Percentiles rank a stretch among this genome's conserved stretches.
phyloP scores from a whole-genome alignment of 2,888 invertebrate species.

The Cheilosia scutellata region DNA sequence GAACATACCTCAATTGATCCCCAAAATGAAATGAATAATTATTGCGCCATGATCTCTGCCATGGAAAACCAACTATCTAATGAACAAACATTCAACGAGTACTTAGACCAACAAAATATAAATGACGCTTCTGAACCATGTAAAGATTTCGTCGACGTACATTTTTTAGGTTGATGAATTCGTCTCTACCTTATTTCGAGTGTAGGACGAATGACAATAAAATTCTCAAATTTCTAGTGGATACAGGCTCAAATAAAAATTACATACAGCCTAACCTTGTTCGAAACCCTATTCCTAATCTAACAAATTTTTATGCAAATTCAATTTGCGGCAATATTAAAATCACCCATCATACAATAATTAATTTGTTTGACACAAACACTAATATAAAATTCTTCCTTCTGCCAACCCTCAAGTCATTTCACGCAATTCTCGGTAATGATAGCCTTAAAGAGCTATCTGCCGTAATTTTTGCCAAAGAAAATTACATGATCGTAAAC shows the following conservation, averaged over 20 bases:
- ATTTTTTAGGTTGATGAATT: not conserved
- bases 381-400: conserved; percentile 32
- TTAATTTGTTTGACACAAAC: conserved; percentile 36
- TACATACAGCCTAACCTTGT: not conserved
- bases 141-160: not conserved
- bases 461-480: conserved; percentile 37
- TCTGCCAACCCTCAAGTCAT: conserved; percentile 39
- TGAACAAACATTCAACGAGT: no score
- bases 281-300: conserved; percentile 2
- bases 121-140: no score
- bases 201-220: not conserved
- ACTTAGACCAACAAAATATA: no score
- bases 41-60: no score
- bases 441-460: conserved; percentile 46
- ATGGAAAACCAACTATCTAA: no score
- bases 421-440: conserved; percentile 50
- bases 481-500: conserved; percentile 19
- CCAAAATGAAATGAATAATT: no score
- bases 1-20: no score
- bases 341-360: conserved; percentile 42
- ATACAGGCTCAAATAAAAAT: not conserved
- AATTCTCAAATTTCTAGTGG: not conserved
- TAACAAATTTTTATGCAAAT: conserved; percentile 1
- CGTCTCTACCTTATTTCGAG: not conserved
- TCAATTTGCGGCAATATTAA: conserved; percentile 10